Base-by-base conservation (phyloP, 2,888 invertebrate species). In the Spilarctia lutea region DNA sequence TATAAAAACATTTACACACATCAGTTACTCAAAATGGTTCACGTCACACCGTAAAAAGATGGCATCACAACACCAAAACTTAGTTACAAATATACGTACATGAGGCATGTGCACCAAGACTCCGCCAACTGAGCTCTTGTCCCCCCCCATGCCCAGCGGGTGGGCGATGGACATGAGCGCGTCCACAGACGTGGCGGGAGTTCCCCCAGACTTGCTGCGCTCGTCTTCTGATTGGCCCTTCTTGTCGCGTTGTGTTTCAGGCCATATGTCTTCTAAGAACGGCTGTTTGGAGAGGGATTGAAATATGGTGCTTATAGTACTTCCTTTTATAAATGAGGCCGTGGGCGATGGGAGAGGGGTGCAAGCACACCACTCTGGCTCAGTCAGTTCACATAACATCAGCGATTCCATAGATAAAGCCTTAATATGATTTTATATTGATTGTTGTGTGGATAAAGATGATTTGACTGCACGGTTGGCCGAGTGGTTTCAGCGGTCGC, bases 101-200 rank as follows among this genome's bases (percentile, higher is more conserved):
- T 98, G 98, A 83, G 98, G 98, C 98, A 98, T 98, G 91, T 98
- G 98, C 84, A 98, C 98, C 88, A 99, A 96, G 81, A 98, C 98
- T 74, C 98, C 98, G 81, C 98, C 98, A 75, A 98, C 97, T 97
- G 97, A 94, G 97, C 97, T 79, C 97, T 81, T 96, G 91, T 98
- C 98, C 0, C 77, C 60, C 0, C 45, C 27, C 13, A 74, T 73
- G 70, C 97, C 78, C 45, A 87, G 83, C 65, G 89, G 85, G 77
- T 89, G 91, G 1, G 91, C 65, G 97, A 91, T 85, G n/a, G 92
- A 87, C 87, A 93, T 85, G 72, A 93, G 83, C 33, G 90, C 90
- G 83, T 94, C 91, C 65, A 87, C 89, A 2, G 91, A 85, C 8
- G 88, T 73, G 20, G 89, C 88, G 8, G 90, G 88, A 2, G 89